Percentiles rank a stretch among this genome's conserved stretches.
Evolutionary conservation across 1,140 invertebrate genomes (phyloP).

Genomic region (Bombus huntii): DNA sequence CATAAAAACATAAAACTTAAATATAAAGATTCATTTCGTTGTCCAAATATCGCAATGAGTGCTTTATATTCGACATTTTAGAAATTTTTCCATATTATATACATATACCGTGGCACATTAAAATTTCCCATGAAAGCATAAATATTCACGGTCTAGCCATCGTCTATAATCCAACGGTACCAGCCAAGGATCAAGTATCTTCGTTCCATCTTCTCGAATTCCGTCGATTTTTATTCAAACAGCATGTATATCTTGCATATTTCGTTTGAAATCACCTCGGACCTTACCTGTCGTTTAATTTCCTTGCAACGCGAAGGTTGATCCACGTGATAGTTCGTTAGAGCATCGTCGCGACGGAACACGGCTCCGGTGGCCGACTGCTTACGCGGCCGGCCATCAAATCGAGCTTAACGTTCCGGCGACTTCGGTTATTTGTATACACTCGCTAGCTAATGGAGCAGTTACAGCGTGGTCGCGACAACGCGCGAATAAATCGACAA

Average conservation of each 20-base stretch:
- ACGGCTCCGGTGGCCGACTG: not conserved
- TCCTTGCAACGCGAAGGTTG: too few species aligned
- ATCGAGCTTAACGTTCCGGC: conserved; percentile 56
- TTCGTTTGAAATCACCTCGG: not conserved
- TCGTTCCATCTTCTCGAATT: not conserved
- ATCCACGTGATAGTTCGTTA: not conserved
- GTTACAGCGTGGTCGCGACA: conserved; percentile 55
- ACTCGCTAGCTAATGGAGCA: conserved; percentile 51
- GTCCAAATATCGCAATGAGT: too few species aligned
- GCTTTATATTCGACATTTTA: too few species aligned
- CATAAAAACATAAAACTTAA: too few species aligned
- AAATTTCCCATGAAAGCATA: not conserved
- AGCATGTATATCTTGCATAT: not conserved
- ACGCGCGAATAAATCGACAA: conserved; percentile 53
- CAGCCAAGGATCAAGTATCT: too few species aligned
- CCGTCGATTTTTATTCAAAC: too few species aligned
- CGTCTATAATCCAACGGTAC: not conserved
- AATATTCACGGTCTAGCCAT: not conserved
- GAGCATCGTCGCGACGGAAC: not conserved
- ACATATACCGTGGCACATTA: not conserved
- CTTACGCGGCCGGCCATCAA: conserved; percentile 43
- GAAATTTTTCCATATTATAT: too few species aligned
- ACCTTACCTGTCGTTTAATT: not conserved
- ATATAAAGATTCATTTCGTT: too few species aligned
- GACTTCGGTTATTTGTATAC: conserved; percentile 59